Base-by-base conservation (phyloP, 2,113 vertebrate species). In the Crypturellus undulatus region DNA sequence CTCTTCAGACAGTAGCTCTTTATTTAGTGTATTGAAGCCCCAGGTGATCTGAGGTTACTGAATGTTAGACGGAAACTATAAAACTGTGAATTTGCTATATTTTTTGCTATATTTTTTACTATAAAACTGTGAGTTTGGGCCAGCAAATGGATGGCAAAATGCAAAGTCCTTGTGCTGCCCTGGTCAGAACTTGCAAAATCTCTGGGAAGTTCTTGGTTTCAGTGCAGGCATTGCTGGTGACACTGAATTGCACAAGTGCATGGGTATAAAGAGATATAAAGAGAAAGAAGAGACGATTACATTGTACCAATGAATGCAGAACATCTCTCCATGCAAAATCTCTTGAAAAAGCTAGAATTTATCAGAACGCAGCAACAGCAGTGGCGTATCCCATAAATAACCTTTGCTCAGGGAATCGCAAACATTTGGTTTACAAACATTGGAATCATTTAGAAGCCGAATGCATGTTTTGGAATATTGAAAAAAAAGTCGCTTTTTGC, bases 271-370 rank as follows among this genome's bases (percentile, higher is more conserved):
- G 49, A 49, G 49, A 19, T 20, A 47, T 47, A 47, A 47, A 49
- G 8, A 75, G 81, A 51, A 87, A 40, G 63, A 30, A 32, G 75
- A 77, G 51, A 10, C 62, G 15, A 18, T 45, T 63, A 21, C 40
- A 7, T 7, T 26, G 51, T 34, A 49, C n/a, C 3, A 6, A 19
- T 0, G 8, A 54, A 11, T 32, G 40, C 70, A 54, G 63, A 40
- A 79, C 49, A 19, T 6, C 45, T 32, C 30, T 32, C 14, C 9
- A 26, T 3, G 43, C 38, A 64, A 52, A 84, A 80, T 8, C 9
- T 24, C 7, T 21, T 52, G 64, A 30, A 63, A 75, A 87, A 62
- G 34, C 18, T 82, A 78, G 62, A 47, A 10, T 2, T n/a, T 26
- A 17, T 62, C 12, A 9, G 34, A 51, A 38, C 16, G 2, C 4